A percentile compares a stretch with the other conserved stretches of the same genome.
These are phyloP conservation scores for Parasteatoda tepidariorum DNA, from an alignment of 1,140 invertebrate species.

Conservation along the genomic window DNA sequence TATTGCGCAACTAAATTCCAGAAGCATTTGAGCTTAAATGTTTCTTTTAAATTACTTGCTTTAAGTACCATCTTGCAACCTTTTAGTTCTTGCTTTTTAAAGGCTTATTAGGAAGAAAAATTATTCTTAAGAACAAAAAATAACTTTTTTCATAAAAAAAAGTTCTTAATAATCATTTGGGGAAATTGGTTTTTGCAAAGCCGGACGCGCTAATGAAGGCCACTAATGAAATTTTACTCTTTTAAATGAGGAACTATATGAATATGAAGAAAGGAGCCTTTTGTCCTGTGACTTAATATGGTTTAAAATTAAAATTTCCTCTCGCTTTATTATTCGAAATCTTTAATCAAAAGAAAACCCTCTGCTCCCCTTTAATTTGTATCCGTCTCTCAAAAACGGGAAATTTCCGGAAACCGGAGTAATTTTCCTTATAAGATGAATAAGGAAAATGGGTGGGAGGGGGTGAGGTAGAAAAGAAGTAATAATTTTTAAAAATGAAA, in stretches of 20 bases:
- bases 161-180: constrained; percentile 52
- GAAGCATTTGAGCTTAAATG: not conserved
- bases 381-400: constrained; percentile 37
- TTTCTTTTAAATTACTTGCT: not conserved
- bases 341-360: constrained; percentile 56
- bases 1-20: too few species aligned
- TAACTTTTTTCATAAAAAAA: constrained; percentile 17
- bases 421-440: not conserved
- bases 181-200: constrained; percentile 55
- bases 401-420: constrained; percentile 21
- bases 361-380: constrained; percentile 54
- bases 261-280: constrained; percentile 25
- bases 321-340: constrained; percentile 30
- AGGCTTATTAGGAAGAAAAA: constrained; percentile 3
- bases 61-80: not conserved
- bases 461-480: not conserved
- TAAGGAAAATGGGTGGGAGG: not conserved
- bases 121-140: constrained; percentile 16
- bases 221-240: constrained; percentile 53
- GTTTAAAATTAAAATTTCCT: constrained; percentile 59
- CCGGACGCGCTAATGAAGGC: constrained; percentile 53
- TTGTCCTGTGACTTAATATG: constrained; percentile 51
- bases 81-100: not conserved
- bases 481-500: constrained; percentile 3
- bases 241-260: constrained; percentile 40